Percentiles rank a stretch among this genome's conserved stretches.
Conservation (phyloP, 1,140 invertebrate species). For the Micrasema longulum region DNA sequence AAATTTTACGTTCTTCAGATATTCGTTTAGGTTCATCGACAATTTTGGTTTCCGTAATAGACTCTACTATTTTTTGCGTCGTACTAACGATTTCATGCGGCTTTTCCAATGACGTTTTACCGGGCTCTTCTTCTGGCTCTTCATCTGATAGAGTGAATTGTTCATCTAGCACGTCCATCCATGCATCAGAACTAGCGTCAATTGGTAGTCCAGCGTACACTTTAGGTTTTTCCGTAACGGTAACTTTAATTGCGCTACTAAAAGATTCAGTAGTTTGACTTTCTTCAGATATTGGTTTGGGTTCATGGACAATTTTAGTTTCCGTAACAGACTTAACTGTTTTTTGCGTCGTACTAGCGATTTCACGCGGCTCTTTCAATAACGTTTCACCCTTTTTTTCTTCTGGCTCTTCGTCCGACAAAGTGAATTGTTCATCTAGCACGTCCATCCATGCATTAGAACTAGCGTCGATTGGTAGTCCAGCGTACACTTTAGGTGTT, state of each 20-base stretch:
- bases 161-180: constrained; percentile 69
- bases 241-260: not conserved
- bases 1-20: too few relatives aligned
- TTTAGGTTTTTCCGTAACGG: not conserved
- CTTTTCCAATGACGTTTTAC: too few relatives aligned
- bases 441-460: constrained; percentile 61
- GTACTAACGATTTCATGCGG: too few relatives aligned
- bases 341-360: not conserved
- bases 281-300: not conserved
- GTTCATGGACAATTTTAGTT: not conserved
- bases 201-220: constrained; percentile 60
- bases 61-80: too few relatives aligned
- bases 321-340: not conserved
- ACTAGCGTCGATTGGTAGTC: constrained; percentile 58
- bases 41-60: too few relatives aligned
- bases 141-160: constrained; percentile 65
- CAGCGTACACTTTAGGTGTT: constrained; percentile 52
- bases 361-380: not conserved
- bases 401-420: constrained; percentile 58
- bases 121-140: not conserved
- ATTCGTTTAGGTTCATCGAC: not conserved
- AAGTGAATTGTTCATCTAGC: constrained; percentile 67
- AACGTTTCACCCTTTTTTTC: not conserved
- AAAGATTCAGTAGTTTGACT: not conserved
- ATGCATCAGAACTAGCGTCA: constrained; percentile 65